These are phyloP conservation scores for Arbacia lixula DNA, from an alignment of 53 echinoderm and acorn worm species.

Conservation along the genomic window DNA sequence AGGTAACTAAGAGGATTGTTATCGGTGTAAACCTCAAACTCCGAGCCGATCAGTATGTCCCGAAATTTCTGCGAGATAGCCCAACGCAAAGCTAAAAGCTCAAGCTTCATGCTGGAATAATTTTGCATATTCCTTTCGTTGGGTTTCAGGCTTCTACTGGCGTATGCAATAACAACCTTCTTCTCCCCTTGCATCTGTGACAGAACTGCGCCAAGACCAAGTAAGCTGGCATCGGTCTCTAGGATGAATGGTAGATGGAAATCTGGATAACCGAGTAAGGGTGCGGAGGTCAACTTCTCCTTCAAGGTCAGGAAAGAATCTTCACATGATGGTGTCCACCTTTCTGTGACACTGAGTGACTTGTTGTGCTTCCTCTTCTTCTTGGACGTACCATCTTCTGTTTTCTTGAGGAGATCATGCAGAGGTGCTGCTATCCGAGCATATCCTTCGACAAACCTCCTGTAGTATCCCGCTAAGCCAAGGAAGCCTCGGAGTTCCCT, in stretches of 20 bases:
- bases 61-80: conserved; percentile 55
- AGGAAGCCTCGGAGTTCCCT: conserved; percentile 53
- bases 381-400: background rate
- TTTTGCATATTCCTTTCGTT: no score
- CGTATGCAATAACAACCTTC: conserved; percentile 55
- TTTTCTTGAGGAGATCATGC: conserved; percentile 33
- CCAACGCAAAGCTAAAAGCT: conserved; percentile 44
- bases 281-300: no score
- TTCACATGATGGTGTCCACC: background rate
- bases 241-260: no score
- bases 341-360: background rate
- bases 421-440: conserved; percentile 66
- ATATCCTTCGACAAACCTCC: conserved; percentile 55
- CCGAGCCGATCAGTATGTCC: conserved; percentile 32
- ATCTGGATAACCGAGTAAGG: no score
- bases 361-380: conserved; percentile 7
- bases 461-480: conserved; percentile 59
- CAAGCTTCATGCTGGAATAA: conserved; percentile 67
- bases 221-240: conserved; percentile 65
- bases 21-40: conserved; percentile 46
- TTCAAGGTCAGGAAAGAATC: conserved; percentile 27
- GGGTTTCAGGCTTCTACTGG: conserved; percentile 53
- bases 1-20: conserved; percentile 57
- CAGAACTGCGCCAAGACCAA: conserved; percentile 62
- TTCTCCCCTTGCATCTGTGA: conserved; percentile 36